Percentiles rank a stretch among this genome's conserved stretches.
These are phyloP conservation scores for Mactra quadrangularis DNA, from an alignment of 1,140 invertebrate species.

Conservation along the genomic window DNA sequence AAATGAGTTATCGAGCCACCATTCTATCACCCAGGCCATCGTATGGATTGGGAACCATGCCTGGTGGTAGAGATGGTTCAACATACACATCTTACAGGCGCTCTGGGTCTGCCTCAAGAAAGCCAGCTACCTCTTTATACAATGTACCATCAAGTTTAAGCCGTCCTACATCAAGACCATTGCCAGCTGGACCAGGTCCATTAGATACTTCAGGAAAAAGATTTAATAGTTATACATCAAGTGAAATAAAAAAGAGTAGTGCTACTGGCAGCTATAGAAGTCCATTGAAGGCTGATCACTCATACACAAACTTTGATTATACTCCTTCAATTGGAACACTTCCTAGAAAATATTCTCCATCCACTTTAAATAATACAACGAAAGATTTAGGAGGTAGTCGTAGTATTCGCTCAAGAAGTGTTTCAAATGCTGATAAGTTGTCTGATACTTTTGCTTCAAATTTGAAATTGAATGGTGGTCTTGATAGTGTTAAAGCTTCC, in stretches of 20 bases:
- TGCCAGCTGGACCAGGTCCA: conserved; percentile 76
- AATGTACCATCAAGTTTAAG: neutral
- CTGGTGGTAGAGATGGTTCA: conserved; percentile 32
- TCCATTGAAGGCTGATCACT: conserved; percentile 75
- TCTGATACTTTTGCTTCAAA: conserved; percentile 30
- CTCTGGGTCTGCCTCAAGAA: conserved; percentile 15
- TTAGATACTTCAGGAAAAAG: conserved; percentile 71
- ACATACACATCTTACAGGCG: conserved; percentile 20
- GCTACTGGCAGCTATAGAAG: conserved; percentile 51
- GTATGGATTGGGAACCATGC: conserved; percentile 55
- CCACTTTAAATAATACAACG: conserved; percentile 27
- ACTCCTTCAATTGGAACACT: conserved; percentile 38
- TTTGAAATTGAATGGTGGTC: conserved; percentile 36
- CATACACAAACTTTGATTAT: conserved; percentile 52
- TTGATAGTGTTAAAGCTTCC: conserved; percentile 47
- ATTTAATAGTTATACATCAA: conserved; percentile 56
- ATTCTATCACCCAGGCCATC: conserved; percentile 10
- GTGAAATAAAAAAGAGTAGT: conserved; percentile 41
- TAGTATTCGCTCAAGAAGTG: conserved; percentile 51
- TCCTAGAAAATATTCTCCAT: conserved; percentile 25
- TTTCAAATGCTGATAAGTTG: conserved; percentile 32
- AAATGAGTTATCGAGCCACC: conserved; percentile 51
- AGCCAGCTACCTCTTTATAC: neutral
- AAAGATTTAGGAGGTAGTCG: conserved; percentile 18
- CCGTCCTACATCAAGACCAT: conserved; percentile 56